Percentiles rank a stretch among this genome's conserved stretches.
Conservation (phyloP, 2,113 vertebrate species). For the Brachypteracias leptosomus region DNA sequence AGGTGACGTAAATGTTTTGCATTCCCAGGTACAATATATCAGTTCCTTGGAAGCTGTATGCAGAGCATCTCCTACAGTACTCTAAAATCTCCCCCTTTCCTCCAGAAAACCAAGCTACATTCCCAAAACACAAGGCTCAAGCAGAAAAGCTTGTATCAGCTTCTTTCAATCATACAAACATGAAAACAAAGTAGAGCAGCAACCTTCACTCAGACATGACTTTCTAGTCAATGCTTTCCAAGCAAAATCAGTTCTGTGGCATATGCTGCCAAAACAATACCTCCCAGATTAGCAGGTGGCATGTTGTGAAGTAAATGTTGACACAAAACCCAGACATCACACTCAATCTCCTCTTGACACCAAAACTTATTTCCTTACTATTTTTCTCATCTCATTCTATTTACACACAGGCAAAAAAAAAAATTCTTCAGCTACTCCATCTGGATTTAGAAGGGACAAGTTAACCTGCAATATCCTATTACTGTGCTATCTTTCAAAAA, state of each 20-base stretch:
- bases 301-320: constrained; percentile 37
- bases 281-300: constrained; percentile 35
- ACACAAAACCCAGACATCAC: neutral
- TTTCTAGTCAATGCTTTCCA: neutral
- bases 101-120: neutral
- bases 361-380: neutral
- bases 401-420: neutral
- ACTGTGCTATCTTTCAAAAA: neutral
- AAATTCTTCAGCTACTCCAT: neutral
- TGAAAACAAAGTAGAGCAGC: neutral
- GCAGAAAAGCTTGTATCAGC: neutral
- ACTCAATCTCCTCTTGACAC: neutral
- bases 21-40: neutral
- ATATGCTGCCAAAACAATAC: constrained; percentile 51
- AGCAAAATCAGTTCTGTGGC: neutral
- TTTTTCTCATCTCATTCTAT: constrained; percentile 13
- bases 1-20: neutral
- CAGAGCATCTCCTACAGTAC: neutral
- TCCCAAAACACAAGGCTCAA: neutral
- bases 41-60: neutral
- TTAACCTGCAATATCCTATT: neutral
- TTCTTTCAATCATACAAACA: neutral
- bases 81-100: neutral
- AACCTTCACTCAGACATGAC: neutral
- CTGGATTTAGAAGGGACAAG: neutral